Base-by-base conservation (phyloP, 2,888 invertebrate genomes). In the Panzeria rudis region DNA sequence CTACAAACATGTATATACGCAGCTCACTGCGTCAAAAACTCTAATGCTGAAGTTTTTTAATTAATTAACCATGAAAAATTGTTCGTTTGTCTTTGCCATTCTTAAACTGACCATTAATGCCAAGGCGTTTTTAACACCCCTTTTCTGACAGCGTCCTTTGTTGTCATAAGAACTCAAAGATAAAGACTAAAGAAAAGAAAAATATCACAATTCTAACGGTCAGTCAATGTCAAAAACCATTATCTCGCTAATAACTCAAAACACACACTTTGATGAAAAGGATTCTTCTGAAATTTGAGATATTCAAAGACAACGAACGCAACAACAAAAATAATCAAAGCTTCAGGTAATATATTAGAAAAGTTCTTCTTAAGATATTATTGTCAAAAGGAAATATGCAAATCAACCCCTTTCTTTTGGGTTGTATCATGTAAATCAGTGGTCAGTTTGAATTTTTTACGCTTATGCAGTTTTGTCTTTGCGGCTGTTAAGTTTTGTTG, bases 221-320 rank as follows among this genome's bases (percentile, higher is more conserved):
- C 82, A 85, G 85, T 82, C 88, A 89, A 88, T 87, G 91, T 88
- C 90, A 87, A 79, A 88, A 88, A 88, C 88, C 87, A 91, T 91
- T 91, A 91, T 91, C 91, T 91, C 87, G 86, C 91, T 91, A 91
- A 91, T 91, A 90, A 90, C 89, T 89, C 88, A 90, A 91, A 91
- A 91, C 91, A 91, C 91, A 91, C 91, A 89, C 88, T 88, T 87
- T 85, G 85, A 86, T 83, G 86, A 86, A 87, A 86, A 80, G 69
- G 77, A 77, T 73, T 73, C 75, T 83, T 86, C 62, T 66, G 86
- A 86, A 87, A 88, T 86, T 87, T 86, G 86, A 87, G 84, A 78
- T 81, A 47, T 83, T 72, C 64, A 56, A 83, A 83, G 76, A 72
- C 75, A 76, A 44, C 17, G 8, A 64, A 44, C 17, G 4, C 50